These are phyloP conservation scores for Pavo muticus DNA, from an alignment of 2,113 vertebrate genomes.

Conservation along the genomic window DNA sequence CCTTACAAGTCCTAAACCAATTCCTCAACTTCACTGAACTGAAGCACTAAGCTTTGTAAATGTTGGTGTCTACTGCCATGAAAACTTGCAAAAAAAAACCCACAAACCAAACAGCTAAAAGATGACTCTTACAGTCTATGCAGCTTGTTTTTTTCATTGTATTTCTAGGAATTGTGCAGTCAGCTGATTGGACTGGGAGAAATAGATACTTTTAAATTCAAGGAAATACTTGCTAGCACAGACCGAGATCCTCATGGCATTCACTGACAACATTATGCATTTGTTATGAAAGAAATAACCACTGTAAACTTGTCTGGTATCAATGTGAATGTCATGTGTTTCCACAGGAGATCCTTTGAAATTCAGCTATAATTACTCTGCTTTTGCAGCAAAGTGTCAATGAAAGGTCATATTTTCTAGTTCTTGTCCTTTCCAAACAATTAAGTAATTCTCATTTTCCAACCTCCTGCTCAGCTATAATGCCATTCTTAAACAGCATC, in stretches of 20 bases:
- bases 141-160: not conserved
- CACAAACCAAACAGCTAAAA: not conserved
- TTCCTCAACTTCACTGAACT: not conserved
- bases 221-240: not conserved
- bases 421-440: conserved; percentile 56
- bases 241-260: not conserved
- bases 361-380: conserved; percentile 46
- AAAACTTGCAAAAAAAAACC: not conserved
- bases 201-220: not conserved
- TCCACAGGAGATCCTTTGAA: not conserved
- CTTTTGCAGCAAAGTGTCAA: not conserved
- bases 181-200: not conserved
- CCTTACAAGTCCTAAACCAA: not conserved
- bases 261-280: not conserved
- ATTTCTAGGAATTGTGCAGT: not conserved
- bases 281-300: not conserved
- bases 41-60: not conserved
- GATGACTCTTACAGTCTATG: not conserved
- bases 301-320: not conserved
- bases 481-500: not conserved
- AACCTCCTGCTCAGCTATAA: conserved; percentile 22
- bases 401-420: conserved; percentile 31
- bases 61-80: not conserved
- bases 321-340: conserved; percentile 8
- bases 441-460: conserved; percentile 60